These are phyloP conservation scores for Stenoptilia bipunctidactyla DNA, from an alignment of 2,888 invertebrate genomes.

Conservation along the genomic window DNA sequence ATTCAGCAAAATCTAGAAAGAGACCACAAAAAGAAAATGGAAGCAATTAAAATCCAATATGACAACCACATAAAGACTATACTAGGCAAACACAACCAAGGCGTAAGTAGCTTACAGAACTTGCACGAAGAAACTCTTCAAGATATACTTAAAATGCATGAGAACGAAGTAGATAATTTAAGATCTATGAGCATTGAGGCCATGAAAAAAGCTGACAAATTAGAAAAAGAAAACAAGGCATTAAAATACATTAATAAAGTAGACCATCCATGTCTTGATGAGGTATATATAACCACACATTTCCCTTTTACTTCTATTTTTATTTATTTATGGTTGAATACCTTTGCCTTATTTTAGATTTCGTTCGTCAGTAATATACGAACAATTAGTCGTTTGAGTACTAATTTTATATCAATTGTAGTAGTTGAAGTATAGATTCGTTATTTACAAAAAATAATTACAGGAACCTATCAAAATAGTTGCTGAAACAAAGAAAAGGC, in stretches of 20 bases:
- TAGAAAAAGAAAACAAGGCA: slow-evolving; percentile 44
- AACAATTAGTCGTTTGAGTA: no score
- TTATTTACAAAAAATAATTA: slow-evolving; percentile 1
- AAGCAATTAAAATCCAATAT: slow-evolving; percentile 63
- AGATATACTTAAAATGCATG: slow-evolving; percentile 56
- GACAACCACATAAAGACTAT: slow-evolving; percentile 65
- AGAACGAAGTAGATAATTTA: slow-evolving; percentile 63
- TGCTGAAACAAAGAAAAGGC: slow-evolving; percentile 28
- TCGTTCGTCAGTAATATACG: no score
- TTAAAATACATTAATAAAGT: slow-evolving; percentile 27
- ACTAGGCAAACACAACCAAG: slow-evolving; percentile 63
- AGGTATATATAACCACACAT: no score
- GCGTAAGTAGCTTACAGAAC: slow-evolving; percentile 65
- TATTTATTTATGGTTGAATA: no score
- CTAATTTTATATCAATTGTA: no score
- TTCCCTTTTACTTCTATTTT: no score
- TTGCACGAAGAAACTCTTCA: slow-evolving; percentile 64
- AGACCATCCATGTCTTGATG: slow-evolving; percentile 20
- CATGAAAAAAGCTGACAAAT: slow-evolving; percentile 46
- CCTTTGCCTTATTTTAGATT: no score
- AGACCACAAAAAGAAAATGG: slow-evolving; percentile 48
- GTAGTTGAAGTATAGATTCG: no score
- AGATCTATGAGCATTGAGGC: slow-evolving; percentile 57
- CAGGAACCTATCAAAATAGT: slow-evolving; percentile 39
- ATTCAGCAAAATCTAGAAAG: slow-evolving; percentile 40